Base-by-base conservation (phyloP, 2,888 invertebrate species). In the Mechanitis mazaeus region DNA sequence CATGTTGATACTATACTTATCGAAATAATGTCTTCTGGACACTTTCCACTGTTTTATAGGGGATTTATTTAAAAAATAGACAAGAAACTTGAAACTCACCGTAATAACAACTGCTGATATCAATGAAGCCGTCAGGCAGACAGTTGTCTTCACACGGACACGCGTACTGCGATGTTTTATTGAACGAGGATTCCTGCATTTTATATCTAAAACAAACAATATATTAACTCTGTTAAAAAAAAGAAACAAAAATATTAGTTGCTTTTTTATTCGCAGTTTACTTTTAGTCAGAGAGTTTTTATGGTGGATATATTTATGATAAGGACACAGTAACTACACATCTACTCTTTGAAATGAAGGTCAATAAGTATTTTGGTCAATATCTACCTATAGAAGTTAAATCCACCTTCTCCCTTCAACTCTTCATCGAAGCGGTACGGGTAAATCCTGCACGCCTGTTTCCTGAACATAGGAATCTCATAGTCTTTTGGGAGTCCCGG, bases 381-480 rank as follows among this genome's bases (percentile, higher is more conserved):
- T 2, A 83, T 87, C 75, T 92, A 97, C 81, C 92, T 85, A 69
- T 92, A 92, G 1, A 91, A 92, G 45, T 91, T 84, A 3, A 94
- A 84, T 0, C 95, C 95, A 7, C 73, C 72, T 1, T 78, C 70
- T 11, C 75, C 76, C 0, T 58, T 69, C 0, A 71, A 58, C 50
- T 85, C 82, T 2, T 73, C 65, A 0, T 74, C 55, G 53, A 78
- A 88, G 6, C 59, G 66, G 59, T 89, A 81, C 20, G 88, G 93
- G 60, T 95, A 83, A 0, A 94, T 91, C 62, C 96, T 91, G 80
- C 97, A 97, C 69, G 97, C 95, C 31, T 96, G 94, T 69, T 94
- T 93, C 61, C 96, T 91, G 81, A 93, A 97, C 12, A 96, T 80
- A 0, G 91, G 87, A 64, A 96, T 91, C 0, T 80, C 75, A 0